Conservation (phyloP, 2,797 vertebrate genomes). For the Stomatorhinus walkeri region DNA sequence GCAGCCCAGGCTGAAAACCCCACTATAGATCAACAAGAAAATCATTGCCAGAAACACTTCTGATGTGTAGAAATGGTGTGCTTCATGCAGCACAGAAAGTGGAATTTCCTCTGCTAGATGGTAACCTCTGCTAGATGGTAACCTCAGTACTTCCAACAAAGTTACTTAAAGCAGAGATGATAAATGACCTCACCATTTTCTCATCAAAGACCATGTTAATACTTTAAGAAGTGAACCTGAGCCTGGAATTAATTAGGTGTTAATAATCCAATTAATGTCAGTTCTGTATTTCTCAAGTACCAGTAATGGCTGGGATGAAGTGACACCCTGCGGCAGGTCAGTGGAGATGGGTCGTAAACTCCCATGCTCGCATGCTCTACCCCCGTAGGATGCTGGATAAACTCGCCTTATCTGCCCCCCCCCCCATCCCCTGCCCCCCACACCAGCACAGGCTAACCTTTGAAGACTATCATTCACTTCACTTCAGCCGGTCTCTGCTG, state of each 20-base stretch:
- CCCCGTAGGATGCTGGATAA: background rate
- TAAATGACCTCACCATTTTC: background rate
- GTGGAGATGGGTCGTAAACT: background rate
- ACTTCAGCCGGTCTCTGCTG: background rate
- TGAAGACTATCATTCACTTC: slow-evolving; percentile 4
- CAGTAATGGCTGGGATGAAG: background rate
- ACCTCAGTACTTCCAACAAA: background rate
- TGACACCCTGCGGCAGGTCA: background rate
- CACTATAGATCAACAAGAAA: background rate
- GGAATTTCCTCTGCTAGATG: background rate
- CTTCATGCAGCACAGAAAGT: background rate
- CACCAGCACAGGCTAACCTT: background rate
- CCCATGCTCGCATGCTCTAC: background rate
- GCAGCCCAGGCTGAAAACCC: background rate
- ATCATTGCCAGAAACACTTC: background rate
- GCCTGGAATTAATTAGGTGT: background rate
- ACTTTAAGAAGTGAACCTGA: background rate
- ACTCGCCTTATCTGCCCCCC: background rate
- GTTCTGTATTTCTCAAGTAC: background rate
- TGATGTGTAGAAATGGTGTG: background rate
- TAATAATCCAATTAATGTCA: background rate
- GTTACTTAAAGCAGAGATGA: background rate
- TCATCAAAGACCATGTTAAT: background rate
- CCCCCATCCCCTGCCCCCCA: background rate
- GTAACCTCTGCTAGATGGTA: background rate